These are phyloP conservation scores for Rhinella marina DNA, from an alignment of 2,797 vertebrate genomes.

Conservation along the genomic window DNA sequence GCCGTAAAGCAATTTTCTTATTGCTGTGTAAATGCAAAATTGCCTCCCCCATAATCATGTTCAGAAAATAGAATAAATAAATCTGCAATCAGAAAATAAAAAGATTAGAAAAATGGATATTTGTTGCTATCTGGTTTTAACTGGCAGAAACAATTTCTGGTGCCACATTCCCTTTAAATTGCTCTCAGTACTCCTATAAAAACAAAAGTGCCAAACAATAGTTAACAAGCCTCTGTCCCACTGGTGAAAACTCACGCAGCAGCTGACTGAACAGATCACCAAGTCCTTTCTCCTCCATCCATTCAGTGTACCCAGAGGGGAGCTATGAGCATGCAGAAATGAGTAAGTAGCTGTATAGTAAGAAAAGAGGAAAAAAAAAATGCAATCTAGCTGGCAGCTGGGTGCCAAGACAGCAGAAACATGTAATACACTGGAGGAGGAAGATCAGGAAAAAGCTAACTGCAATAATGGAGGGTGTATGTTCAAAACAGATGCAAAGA, in stretches of 20 bases:
- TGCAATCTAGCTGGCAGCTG: constrained; percentile 55
- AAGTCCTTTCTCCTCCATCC: constrained; percentile 45
- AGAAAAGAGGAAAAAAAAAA: constrained; percentile 45
- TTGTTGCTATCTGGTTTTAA: no score
- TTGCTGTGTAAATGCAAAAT: no score
- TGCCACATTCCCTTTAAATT: no score
- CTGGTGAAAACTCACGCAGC: constrained; percentile 42
- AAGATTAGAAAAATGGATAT: no score
- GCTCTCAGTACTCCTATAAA: not conserved
- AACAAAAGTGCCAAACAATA: not conserved
- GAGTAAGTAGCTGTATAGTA: constrained; percentile 50
- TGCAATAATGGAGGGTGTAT: not conserved
- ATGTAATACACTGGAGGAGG: constrained; percentile 10
- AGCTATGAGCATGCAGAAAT: constrained; percentile 44
- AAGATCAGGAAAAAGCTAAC: not conserved
- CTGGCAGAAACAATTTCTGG: no score
- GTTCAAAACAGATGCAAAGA: not conserved
- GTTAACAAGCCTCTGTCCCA: constrained; percentile 41
- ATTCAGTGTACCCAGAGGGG: constrained; percentile 53
- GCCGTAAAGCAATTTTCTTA: no score
- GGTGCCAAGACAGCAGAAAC: constrained; percentile 30
- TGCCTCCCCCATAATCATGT: no score
- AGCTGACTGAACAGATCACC: constrained; percentile 58
- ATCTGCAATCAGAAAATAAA: no score
- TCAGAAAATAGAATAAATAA: no score